Base-by-base conservation (phyloP, 2,888 invertebrate species). In the Fabriciana adippe region DNA sequence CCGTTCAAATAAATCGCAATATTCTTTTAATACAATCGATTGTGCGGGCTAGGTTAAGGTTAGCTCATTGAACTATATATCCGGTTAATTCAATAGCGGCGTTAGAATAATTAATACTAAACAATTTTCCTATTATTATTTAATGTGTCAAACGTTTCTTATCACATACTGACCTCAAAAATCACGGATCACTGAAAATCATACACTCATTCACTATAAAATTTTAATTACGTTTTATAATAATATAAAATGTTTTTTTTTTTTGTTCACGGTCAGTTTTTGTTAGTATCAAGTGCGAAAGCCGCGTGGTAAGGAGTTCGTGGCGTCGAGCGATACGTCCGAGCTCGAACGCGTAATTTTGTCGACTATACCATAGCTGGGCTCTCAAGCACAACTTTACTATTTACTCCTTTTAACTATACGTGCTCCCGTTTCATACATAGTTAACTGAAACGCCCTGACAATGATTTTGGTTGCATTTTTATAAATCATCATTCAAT, bases 91-190 rank as follows among this genome's bases (percentile, higher is more conserved):
- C 18, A 48, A 55, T 61, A 59, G 54, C 35, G 57, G 48, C 21
- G 18, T 48, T 60, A 60, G 47, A 66, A 66, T 55, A 47, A 55
- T 48, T 55, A 59, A 35, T 41, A 53, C 50, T 18, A 35, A 21
- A 61, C 18, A 51, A 61, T 51, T 48, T 21, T 47, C 41, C 53
- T 26, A 66, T 50, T 54, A 54, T 35, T 18, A 11, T 15, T 13
- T 51, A 48, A 47, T 0, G 35, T 41, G 11, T 41, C 35, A 45
- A 78, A 73, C 73, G 76, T 76, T 77, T 54, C 67, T 73, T 71
- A 64, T 70, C 69, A 75, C 76, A 81, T 84, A 84, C 88, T 82
- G 81, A 88, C 88, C 88, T 87, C 81, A 78, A 73, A n/a, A 75
- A 75, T 75, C 78, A 76, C 75, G 74, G 77, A 80, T 79, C 86